A percentile compares a stretch with the other conserved stretches of the same genome.
phyloP scores from a whole-genome alignment of 2,113 vertebrate species.

The human region DNA sequence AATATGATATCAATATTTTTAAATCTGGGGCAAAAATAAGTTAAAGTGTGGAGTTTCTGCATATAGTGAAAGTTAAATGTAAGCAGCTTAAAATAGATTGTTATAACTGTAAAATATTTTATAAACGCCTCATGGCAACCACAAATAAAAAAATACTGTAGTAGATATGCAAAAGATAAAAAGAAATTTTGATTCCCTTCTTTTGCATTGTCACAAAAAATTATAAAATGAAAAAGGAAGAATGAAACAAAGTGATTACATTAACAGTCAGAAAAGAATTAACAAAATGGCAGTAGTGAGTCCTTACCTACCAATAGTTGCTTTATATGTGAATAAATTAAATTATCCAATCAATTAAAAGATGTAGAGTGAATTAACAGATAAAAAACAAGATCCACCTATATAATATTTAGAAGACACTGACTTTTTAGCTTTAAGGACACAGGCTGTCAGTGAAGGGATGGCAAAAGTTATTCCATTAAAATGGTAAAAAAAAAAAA shows the following conservation, averaged over 20 bases:
- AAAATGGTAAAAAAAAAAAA: neutral
- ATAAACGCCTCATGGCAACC: neutral
- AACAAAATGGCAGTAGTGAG: neutral
- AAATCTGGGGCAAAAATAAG: neutral
- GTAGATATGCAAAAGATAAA: neutral
- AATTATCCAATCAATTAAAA: neutral
- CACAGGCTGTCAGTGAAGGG: neutral
- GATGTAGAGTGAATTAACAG: neutral
- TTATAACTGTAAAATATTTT: neutral
- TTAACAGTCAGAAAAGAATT: neutral
- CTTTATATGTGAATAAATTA: neutral
- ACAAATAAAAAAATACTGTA: neutral
- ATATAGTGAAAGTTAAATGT: neutral
- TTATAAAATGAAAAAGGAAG: neutral
- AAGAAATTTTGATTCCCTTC: no score
- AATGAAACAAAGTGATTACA: neutral
- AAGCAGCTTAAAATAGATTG: neutral
- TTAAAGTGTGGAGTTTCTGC: neutral
- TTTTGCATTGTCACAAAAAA: neutral
- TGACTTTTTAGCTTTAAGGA: neutral
- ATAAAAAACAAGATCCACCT: neutral
- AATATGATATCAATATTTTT: neutral
- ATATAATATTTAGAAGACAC: neutral
- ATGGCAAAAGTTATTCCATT: neutral
- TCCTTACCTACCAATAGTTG: neutral